These are phyloP conservation scores for Tragelaphus strepsiceros DNA, from an alignment of 2,113 vertebrate genomes.

Conservation along the genomic window DNA sequence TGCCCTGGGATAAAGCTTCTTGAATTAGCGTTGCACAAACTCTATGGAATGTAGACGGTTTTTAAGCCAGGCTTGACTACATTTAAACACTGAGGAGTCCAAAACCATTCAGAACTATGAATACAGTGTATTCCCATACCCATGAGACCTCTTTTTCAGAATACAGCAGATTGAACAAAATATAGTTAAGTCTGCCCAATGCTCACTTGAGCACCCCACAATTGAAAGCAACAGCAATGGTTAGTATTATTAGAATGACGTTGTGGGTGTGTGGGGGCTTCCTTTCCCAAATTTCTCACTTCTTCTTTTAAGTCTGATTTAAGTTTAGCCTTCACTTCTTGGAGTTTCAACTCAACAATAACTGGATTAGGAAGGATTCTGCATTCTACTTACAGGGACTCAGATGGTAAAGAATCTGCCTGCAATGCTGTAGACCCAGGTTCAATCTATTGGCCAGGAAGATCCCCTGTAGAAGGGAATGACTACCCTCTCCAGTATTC, in stretches of 20 bases:
- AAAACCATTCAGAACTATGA: background rate
- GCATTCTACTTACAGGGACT: background rate
- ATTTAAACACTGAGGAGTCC: too few species aligned
- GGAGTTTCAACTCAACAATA: background rate
- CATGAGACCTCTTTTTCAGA: background rate
- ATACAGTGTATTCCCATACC: fast-evolving
- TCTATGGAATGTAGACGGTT: background rate
- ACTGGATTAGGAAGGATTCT: background rate
- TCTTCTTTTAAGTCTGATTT: background rate
- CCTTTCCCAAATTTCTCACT: background rate
- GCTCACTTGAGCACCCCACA: background rate
- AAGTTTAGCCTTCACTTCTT: background rate
- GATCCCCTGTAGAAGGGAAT: background rate
- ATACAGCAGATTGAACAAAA: fast-evolving
- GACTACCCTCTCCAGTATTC: background rate
- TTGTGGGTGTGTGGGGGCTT: too few species aligned
- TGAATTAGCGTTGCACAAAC: background rate
- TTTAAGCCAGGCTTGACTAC: background rate
- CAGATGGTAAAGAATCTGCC: background rate
- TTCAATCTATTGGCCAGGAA: background rate
- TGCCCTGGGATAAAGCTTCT: background rate
- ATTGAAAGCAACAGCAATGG: fast-evolving
- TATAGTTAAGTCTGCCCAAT: fast-evolving
- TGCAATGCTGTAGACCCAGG: background rate
- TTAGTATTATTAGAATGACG: fast-evolving